These are phyloP conservation scores for Montipora efflorescens DNA, from an alignment of 64 coral and sea anemone species.

Conservation along the genomic window DNA sequence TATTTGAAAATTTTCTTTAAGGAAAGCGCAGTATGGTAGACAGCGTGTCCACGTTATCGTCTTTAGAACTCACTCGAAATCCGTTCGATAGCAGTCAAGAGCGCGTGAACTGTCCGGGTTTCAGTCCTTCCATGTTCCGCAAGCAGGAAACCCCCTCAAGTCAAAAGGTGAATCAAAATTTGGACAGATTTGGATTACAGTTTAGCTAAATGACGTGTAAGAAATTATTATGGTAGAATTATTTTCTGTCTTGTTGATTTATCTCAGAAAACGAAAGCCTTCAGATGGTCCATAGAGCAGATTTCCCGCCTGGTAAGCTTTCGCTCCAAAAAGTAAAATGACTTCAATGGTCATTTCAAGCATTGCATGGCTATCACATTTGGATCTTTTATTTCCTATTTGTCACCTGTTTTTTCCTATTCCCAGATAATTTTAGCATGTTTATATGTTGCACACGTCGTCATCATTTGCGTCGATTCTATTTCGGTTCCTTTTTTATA, in stretches of 20 bases:
- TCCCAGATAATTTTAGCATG: no score
- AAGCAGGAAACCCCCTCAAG: constrained; percentile 84
- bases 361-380: no score
- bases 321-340: neutral
- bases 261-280: constrained; percentile 80
- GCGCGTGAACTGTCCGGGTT: constrained; percentile 82
- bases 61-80: constrained; percentile 89
- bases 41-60: constrained; percentile 76
- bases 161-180: constrained; percentile 70
- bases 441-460: no score
- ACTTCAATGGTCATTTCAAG: no score
- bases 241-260: neutral
- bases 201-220: no score
- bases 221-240: no score
- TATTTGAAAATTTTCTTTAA: neutral
- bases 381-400: no score
- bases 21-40: constrained; percentile 64
- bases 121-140: constrained; percentile 97
- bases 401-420: no score
- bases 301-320: constrained; percentile 94
- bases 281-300: constrained; percentile 97
- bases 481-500: no score
- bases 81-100: constrained; percentile 90
- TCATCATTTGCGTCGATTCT: no score
- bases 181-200: neutral